Percentiles rank a stretch among this genome's conserved stretches.
These are phyloP conservation scores for Hemithea aestivaria DNA, from an alignment of 2,888 invertebrate species.

Conservation along the genomic window DNA sequence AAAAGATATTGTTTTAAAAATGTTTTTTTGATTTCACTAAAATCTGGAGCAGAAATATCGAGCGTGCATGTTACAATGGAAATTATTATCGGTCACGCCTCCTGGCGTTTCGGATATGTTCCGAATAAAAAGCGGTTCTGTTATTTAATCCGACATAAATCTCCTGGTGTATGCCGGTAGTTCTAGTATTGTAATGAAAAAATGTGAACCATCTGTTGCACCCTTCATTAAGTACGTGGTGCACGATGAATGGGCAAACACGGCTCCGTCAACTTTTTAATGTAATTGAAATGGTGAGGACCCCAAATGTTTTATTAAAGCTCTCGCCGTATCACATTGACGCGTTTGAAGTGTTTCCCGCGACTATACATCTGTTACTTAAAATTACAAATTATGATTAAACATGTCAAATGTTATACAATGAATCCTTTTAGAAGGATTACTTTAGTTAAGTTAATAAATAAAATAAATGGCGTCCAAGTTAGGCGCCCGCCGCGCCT, in stretches of 20 bases:
- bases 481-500: background rate
- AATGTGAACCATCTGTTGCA: conserved; percentile 76
- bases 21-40: conserved; percentile 9
- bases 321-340: conserved; percentile 46
- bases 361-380: conserved; percentile 25
- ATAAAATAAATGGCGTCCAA: too few relatives aligned
- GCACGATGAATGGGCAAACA: conserved; percentile 60
- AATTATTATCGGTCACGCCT: conserved; percentile 64
- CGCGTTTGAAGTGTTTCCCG: conserved; percentile 43
- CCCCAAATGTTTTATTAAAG: conserved; percentile 72
- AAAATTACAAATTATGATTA: conserved; percentile 25
- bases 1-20: conserved; percentile 16
- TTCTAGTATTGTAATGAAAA: conserved; percentile 71
- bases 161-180: conserved; percentile 60
- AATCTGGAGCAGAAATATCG: conserved; percentile 14
- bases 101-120: conserved; percentile 65
- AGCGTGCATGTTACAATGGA: conserved; percentile 49
- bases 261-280: conserved; percentile 69
- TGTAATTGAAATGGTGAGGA: conserved; percentile 71
- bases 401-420: conserved; percentile 20
- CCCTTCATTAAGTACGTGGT: conserved; percentile 70
- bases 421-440: conserved; percentile 16
- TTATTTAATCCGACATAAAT: conserved; percentile 75
- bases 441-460: conserved; percentile 1
- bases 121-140: conserved; percentile 63